Evolutionary conservation across 2,888 invertebrate species (phyloP), one percentile per base, ranked within the genome.

Genomic region (Apantesis nais): DNA sequence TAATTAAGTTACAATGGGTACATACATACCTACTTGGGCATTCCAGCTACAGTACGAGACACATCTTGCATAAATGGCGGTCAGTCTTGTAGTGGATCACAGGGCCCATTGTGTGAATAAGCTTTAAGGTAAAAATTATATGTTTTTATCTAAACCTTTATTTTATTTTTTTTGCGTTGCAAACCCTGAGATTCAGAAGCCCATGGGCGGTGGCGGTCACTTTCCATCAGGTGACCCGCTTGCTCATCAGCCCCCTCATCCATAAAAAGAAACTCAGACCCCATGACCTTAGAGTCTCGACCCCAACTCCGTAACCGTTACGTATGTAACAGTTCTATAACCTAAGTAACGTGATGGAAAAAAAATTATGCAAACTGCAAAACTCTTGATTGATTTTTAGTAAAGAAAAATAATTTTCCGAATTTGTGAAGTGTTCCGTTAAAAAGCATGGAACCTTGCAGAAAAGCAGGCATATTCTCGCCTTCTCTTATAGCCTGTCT

Each of bases 11-110:
- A 58, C 58, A 58, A 29, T 29, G 58, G 58, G 58, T 58, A 58
- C 58, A 58, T 29, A 58, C 14, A 58, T 58, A 58, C 58, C 58
- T 58, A 58, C 58, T 58, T 58, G 58, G 58, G 58, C 58, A 58
- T 58, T 58, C 29, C 29, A 58, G 58, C 58, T 58, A 58, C 29
- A 58, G 29, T 58, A 58, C 58, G 29, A 29, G 58, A 16, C 29
- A 58, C 29, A 58, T 58, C 29, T 29, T 29, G 16, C 58, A 14
- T 58, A 58, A 29, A 58, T 58, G 58, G 58, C 29, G 58, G 29
- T 29, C 58, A 58, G 58, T 16, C 29, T 58, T 7, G 14, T 58
- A 58, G 58, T 58, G 58, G 58, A 58, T 58, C 29, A 16, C 58
- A 29, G 3, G 29, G 58, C 29, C 29, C 58, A 58, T 58, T n/a